Percentiles rank a stretch among this genome's conserved stretches.
Evolutionary conservation across 2,888 invertebrate genomes (phyloP).

Genomic region (Eueremaeus valkanovi): DNA sequence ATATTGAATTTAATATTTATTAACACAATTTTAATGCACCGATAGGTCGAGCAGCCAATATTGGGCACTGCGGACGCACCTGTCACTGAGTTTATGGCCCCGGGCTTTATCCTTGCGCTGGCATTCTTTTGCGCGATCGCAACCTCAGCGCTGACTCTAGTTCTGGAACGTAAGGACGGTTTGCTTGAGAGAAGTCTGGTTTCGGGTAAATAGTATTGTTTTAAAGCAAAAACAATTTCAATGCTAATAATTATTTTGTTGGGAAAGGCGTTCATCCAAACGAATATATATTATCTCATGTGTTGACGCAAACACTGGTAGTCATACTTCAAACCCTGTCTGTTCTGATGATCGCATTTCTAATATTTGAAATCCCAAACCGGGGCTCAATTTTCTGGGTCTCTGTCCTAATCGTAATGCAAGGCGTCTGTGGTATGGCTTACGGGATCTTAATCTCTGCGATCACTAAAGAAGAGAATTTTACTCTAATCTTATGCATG

Average conservation of each 20-base stretch:
- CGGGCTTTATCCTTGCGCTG: constrained; percentile 77
- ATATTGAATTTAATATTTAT: neutral
- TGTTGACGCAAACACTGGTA: constrained; percentile 87
- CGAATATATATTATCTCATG: constrained; percentile 88
- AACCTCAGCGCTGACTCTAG: constrained; percentile 81
- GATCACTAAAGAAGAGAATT: too few species aligned
- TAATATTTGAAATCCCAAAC: constrained; percentile 81
- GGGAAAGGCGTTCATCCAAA: constrained; percentile 82
- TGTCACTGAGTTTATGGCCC: constrained; percentile 92
- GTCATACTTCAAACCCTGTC: constrained; percentile 82
- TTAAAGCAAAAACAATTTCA: too few species aligned
- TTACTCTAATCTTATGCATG: constrained; percentile 88
- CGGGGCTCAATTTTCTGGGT: constrained; percentile 83
- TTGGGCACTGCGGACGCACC: constrained; percentile 63
- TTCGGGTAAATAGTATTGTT: too few species aligned
- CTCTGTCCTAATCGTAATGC: constrained; percentile 75
- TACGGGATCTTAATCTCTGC: constrained; percentile 92
- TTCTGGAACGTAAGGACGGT: constrained; percentile 85
- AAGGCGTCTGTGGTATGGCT: constrained; percentile 93
- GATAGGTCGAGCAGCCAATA: constrained; percentile 31
- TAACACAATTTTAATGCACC: neutral
- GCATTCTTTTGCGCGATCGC: constrained; percentile 95
- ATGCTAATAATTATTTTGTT: too few species aligned
- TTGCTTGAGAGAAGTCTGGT: constrained; percentile 87
- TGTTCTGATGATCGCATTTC: constrained; percentile 83